phyloP scores from a whole-genome alignment of 2,888 invertebrate species.

The Melipona beecheii region DNA sequence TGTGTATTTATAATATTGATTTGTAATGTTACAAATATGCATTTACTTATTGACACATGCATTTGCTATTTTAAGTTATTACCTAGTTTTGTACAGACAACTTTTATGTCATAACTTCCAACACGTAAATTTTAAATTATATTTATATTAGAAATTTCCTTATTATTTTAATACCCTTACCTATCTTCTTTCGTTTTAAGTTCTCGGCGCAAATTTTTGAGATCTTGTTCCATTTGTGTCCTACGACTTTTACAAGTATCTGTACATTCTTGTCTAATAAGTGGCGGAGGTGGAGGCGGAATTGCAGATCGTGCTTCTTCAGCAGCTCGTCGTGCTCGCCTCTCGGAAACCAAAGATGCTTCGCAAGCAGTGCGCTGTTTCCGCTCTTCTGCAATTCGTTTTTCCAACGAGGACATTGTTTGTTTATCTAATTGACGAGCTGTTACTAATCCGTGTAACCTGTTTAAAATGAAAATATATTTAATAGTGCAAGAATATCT shows the following conservation, averaged over 20 bases:
- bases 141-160: not conserved
- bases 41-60: not conserved
- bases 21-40: not conserved
- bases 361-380: conserved; percentile 91
- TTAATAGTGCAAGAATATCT: not conserved
- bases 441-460: conserved; percentile 90
- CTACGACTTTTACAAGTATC: conserved; percentile 88
- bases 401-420: conserved; percentile 90
- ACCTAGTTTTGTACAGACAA: not conserved
- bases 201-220: conserved; percentile 88
- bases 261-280: conserved; percentile 87
- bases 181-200: conserved; percentile 89
- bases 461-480: conserved; percentile 74
- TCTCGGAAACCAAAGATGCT: conserved; percentile 89
- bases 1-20: not conserved
- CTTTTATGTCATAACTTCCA: too few species aligned
- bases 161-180: conserved; percentile 76
- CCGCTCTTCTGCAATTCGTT: conserved; percentile 93
- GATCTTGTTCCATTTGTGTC: conserved; percentile 89
- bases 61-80: not conserved
- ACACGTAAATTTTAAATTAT: not conserved
- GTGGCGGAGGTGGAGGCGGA: conserved; percentile 81
- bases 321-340: conserved; percentile 88
- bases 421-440: conserved; percentile 92
- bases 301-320: conserved; percentile 84